phyloP scores from a whole-genome alignment of 2,888 invertebrate genomes.

The Diarsia rubi region DNA sequence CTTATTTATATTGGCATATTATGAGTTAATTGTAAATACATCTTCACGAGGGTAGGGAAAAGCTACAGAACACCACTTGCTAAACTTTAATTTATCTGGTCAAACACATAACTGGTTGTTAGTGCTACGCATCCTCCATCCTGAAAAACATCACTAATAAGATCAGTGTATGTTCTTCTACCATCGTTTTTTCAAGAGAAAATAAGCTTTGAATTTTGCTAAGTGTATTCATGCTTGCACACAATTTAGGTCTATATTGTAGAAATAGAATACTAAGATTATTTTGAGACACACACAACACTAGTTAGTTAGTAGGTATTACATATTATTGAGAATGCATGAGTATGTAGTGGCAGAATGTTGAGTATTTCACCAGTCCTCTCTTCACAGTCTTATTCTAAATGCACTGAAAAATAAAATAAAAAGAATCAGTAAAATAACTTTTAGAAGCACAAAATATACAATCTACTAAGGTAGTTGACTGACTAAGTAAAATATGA shows the following conservation, averaged over 20 bases:
- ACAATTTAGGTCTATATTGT: neutral
- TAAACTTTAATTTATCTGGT: neutral
- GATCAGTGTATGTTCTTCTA: neutral
- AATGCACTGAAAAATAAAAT: constrained; percentile 89
- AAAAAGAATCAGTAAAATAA: constrained; percentile 14
- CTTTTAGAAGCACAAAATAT: neutral
- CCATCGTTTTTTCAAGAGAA: neutral
- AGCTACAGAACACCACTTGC: neutral
- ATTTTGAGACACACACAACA: constrained; percentile 33
- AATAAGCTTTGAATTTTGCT: neutral
- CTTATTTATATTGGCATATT: neutral
- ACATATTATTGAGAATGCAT: constrained; percentile 50
- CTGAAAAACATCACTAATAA: neutral
- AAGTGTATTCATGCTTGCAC: neutral
- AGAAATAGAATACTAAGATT: constrained; percentile 1
- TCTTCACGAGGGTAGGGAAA: neutral
- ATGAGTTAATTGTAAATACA: neutral
- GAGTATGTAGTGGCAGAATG: constrained; percentile 38
- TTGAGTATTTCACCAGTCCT: constrained; percentile 37
- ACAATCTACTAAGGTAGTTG: too few species aligned
- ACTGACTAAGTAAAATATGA: too few species aligned
- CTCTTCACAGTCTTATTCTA: constrained; percentile 89
- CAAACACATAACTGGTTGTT: neutral
- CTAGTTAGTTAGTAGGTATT: neutral
- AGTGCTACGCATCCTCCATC: neutral